These are phyloP conservation scores for Meloidogyne floridensis DNA, from an alignment of 1,140 invertebrate genomes.

Conservation along the genomic window DNA sequence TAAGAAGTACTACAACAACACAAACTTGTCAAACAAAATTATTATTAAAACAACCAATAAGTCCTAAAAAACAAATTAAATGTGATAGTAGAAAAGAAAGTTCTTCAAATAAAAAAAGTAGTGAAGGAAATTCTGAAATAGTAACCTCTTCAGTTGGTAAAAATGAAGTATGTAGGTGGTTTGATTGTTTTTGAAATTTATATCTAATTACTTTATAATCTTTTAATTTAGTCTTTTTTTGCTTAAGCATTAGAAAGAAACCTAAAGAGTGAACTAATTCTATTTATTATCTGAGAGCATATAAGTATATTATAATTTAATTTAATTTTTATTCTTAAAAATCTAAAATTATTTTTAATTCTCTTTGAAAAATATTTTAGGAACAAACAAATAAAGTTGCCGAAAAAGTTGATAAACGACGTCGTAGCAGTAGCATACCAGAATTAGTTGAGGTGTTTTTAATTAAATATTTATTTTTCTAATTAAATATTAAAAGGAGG, in stretches of 20 bases:
- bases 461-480: not conserved
- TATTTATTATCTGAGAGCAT: too few relatives aligned
- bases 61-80: conserved; percentile 2
- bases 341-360: too few relatives aligned
- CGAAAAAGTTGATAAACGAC: conserved; percentile 26
- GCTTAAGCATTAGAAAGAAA: too few relatives aligned
- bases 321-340: too few relatives aligned
- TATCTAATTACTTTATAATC: too few relatives aligned
- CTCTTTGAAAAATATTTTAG: not conserved
- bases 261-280: too few relatives aligned
- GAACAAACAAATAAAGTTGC: not conserved
- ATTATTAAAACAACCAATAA: not conserved
- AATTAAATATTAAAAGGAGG: conserved; percentile 8
- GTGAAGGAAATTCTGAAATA: not conserved
- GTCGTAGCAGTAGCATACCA: conserved; percentile 32
- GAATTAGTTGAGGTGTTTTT: conserved; percentile 22
- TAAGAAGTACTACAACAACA: conserved; percentile 16
- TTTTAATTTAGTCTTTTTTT: too few relatives aligned
- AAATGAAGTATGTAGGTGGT: not conserved
- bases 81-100: not conserved
- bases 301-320: too few relatives aligned
- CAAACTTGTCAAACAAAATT: not conserved
- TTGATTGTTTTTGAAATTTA: not conserved
- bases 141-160: not conserved
- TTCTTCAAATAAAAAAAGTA: not conserved